Conservation (phyloP, 2,888 invertebrate species). For the Chalcosyrphus nemorum region DNA sequence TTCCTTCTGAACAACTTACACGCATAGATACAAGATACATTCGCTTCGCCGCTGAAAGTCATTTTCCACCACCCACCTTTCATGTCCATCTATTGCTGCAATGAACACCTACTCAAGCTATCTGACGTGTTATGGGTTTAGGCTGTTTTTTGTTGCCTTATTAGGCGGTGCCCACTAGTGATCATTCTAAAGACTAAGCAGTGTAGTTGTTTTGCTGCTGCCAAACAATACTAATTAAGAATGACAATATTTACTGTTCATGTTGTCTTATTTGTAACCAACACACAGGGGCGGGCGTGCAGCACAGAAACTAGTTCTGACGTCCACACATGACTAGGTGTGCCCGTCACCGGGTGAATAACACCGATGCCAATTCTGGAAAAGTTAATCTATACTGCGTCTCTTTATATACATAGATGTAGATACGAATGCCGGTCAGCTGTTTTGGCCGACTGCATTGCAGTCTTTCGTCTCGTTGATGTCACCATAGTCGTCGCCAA, state of each 20-base stretch:
- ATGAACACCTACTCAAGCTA: slow-evolving; percentile 56
- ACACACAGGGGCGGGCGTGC: slow-evolving; percentile 25
- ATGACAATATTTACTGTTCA: slow-evolving; percentile 43
- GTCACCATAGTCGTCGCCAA: not conserved
- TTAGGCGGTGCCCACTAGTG: slow-evolving; percentile 56
- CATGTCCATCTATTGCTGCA: slow-evolving; percentile 47
- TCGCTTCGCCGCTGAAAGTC: slow-evolving; percentile 21
- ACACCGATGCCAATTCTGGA: slow-evolving; percentile 43
- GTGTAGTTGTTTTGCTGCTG: slow-evolving; percentile 10
- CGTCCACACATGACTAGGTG: slow-evolving; percentile 39
- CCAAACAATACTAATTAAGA: slow-evolving; percentile 56
- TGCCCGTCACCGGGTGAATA: slow-evolving; percentile 53
- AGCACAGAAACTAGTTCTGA: slow-evolving; percentile 35
- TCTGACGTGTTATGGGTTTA: slow-evolving; percentile 43
- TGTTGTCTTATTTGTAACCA: slow-evolving; percentile 34
- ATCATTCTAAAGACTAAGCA: slow-evolving; percentile 3
- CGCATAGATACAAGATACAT: slow-evolving; percentile 10
- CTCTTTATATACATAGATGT: not conserved
- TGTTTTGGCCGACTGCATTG: slow-evolving; percentile 57
- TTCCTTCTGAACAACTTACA: slow-evolving; percentile 18
- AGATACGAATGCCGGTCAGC: slow-evolving; percentile 47
- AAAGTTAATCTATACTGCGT: not conserved
- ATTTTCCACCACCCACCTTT: slow-evolving; percentile 53
- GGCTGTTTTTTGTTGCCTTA: slow-evolving; percentile 51
- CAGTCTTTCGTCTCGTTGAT: slow-evolving; percentile 34